Evolutionary conservation across 2,888 invertebrate genomes (phyloP).

Genomic region (Adela reaumurella): DNA sequence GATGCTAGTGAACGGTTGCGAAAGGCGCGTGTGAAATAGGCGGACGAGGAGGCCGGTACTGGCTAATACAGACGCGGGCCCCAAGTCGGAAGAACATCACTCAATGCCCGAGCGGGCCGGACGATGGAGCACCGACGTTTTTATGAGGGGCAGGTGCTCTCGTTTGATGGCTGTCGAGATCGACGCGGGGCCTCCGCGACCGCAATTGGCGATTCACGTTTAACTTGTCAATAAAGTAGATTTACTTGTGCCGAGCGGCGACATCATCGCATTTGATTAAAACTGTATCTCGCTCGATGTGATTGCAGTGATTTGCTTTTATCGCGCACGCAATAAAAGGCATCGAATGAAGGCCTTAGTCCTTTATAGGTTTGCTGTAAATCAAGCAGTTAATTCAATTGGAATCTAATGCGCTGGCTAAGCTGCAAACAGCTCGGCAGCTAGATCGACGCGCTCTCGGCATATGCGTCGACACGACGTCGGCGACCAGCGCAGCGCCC

Average conservation of each 20-base stretch:
- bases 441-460: neutral
- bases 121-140: neutral
- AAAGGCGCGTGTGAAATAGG: neutral
- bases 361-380: constrained; percentile 54
- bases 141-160: neutral
- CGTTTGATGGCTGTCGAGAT: neutral
- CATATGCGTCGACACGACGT: neutral
- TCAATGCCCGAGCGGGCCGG: neutral
- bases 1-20: too few species aligned
- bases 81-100: neutral
- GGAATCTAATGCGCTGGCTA: constrained; percentile 48
- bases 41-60: neutral
- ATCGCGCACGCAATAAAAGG: constrained; percentile 45
- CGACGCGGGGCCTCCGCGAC: too few species aligned
- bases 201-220: neutral
- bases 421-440: too few species aligned
- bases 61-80: neutral
- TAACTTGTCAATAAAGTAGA: neutral
- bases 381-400: constrained; percentile 46
- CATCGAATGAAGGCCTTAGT: constrained; percentile 44
- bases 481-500: too few species aligned
- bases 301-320: constrained; percentile 38
- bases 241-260: constrained; percentile 1
- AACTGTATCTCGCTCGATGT: neutral
- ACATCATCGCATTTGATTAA: constrained; percentile 1